Evolutionary conservation across 2,797 vertebrate species (phyloP), one percentile per base, ranked within the genome.

Genomic region (Acrocephalus scirpaceus): DNA sequence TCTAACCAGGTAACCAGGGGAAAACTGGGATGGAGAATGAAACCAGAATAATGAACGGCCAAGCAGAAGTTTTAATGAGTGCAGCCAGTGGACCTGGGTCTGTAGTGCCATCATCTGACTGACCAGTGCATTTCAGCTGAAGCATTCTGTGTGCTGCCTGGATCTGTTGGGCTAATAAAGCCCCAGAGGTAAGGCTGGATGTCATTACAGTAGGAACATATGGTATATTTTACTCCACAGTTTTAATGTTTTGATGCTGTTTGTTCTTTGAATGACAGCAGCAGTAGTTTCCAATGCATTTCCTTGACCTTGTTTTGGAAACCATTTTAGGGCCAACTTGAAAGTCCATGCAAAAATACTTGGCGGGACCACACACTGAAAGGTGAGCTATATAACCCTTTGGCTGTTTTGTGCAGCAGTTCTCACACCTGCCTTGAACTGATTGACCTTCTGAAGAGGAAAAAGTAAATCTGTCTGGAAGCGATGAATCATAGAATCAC

Each of bases 1-100:
- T 98, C 98, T 98, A 98, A 98, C 98, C 98, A 98, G 98, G 98
- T 98, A 96, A 97, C 98, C 96, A 96, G 88, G 97, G 95, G 95
- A 97, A 97, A 98, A 93, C 95, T 57, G 77, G 90, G 94, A 83
- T 91, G 91, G 97, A 97, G 97, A 98, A 97, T 97, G 97, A 97
- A 95, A 93, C 85, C 71, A 91, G 95, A 94, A 97, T 97, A 98
- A 98, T 97, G 95, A 95, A 93, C 18, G 23, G 82, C 93, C 65
- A 40, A 94, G 93, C 64, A 88, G 94, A 94, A 38, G 21, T 91
- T 97, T 97, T 95, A 95, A 92, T 96, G 95, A 95, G 84, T 2
- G 9, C 50, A 71, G 64, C 17, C 1, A 9, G 76, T 58, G 91
- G 95, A 77, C 76, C 91, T 83, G 60, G 88, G 88, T 93, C 89